Evolutionary conservation across 2,888 invertebrate genomes (phyloP).

Genomic region (Papilio protenor): DNA sequence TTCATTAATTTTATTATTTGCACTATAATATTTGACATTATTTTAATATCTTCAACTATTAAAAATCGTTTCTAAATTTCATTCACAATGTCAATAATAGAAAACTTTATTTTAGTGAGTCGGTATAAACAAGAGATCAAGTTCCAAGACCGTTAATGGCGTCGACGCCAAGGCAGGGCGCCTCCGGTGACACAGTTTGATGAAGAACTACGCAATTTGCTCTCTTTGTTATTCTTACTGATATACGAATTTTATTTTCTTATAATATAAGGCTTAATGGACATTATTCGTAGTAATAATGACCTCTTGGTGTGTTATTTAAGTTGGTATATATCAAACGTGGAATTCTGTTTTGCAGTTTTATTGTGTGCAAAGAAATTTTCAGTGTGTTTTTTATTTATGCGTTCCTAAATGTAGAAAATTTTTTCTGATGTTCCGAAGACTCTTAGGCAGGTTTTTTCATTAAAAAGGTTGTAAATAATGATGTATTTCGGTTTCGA

Average conservation of each 20-base stretch:
- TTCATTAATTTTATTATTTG: too few species aligned
- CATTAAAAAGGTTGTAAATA: background rate
- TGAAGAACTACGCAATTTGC: constrained; percentile 24
- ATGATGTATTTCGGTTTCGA: background rate
- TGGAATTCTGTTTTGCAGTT: background rate
- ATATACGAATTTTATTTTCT: background rate
- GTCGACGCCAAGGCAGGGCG: constrained; percentile 26
- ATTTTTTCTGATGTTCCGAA: background rate
- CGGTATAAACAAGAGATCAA: constrained; percentile 35
- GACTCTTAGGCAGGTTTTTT: background rate
- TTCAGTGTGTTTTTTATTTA: background rate
- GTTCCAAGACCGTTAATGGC: constrained; percentile 29
- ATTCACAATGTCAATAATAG: constrained; percentile 1
- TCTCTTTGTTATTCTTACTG: constrained; percentile 16
- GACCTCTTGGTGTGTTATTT: background rate
- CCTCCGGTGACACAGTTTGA: constrained; percentile 18
- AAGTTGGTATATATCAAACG: background rate
- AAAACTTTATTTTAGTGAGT: constrained; percentile 7
- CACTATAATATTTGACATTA: background rate
- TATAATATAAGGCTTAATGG: background rate
- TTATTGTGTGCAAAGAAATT: background rate
- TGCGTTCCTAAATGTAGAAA: background rate
- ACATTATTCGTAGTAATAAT: background rate
- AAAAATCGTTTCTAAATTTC: background rate
- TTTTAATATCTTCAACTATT: background rate